A percentile compares a stretch with the other conserved stretches of the same genome.
Conservation (phyloP, 2,113 vertebrate species). For the Eubucco bourcierii region DNA sequence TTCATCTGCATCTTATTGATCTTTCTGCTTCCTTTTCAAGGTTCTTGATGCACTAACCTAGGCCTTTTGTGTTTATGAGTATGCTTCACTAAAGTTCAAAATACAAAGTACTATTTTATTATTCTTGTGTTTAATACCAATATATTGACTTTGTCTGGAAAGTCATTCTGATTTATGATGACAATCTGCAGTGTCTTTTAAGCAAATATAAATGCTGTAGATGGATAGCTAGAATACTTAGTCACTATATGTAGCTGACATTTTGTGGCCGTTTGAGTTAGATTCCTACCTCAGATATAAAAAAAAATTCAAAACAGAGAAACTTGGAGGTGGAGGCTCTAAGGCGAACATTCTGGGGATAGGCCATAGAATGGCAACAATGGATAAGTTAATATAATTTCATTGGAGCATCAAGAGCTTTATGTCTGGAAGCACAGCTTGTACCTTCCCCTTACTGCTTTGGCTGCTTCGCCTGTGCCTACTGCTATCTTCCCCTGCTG, state of each 20-base stretch:
- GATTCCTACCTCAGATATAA: too few species aligned
- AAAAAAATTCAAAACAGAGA: too few species aligned
- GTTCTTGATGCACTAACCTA: background rate
- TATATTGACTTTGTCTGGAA: background rate
- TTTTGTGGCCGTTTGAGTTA: too few species aligned
- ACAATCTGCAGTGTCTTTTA: background rate
- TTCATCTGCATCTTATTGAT: background rate
- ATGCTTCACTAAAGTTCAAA: background rate
- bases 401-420: too few species aligned
- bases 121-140: background rate
- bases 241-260: background rate
- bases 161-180: background rate
- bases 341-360: too few species aligned
- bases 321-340: too few species aligned
- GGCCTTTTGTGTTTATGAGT: background rate
- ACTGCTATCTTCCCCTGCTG: too few species aligned
- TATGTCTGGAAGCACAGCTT: too few species aligned
- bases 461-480: too few species aligned
- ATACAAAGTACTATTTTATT: background rate
- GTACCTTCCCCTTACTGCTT: too few species aligned
- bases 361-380: too few species aligned
- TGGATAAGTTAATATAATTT: too few species aligned
- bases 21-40: background rate
- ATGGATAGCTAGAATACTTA: background rate
- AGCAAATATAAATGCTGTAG: background rate